A percentile compares a stretch with the other conserved stretches of the same genome.
Conservation (phyloP, 1,140 invertebrate species). For the Leptinotarsa lineolata region DNA sequence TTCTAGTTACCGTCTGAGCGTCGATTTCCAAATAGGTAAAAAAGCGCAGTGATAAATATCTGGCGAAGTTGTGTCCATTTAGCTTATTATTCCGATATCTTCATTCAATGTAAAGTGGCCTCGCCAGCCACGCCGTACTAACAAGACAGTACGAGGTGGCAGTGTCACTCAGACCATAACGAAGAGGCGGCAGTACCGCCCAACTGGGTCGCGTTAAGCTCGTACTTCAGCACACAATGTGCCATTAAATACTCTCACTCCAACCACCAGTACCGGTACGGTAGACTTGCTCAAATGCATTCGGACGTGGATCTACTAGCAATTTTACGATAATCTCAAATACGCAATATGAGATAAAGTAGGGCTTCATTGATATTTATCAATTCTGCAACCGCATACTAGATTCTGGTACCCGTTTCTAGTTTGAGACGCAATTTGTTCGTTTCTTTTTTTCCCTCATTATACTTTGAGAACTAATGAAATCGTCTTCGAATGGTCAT, state of each 20-base stretch:
- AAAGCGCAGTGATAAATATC: slow-evolving; percentile 51
- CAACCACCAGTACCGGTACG: not conserved
- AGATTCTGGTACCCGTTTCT: not conserved
- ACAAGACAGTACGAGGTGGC: slow-evolving; percentile 55
- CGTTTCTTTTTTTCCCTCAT: not conserved
- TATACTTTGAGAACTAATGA: not conserved
- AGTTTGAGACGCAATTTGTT: not conserved
- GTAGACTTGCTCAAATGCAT: not conserved
- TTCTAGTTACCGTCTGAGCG: slow-evolving; percentile 37
- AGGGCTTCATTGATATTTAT: slow-evolving; percentile 3
- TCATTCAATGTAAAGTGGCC: slow-evolving; percentile 56
- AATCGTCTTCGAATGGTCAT: not conserved
- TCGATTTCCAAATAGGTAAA: slow-evolving; percentile 47
- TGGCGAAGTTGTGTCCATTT: slow-evolving; percentile 47
- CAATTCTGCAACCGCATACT: not conserved
- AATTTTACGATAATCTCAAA: not conserved
- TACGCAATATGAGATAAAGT: not conserved
- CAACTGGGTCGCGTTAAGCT: slow-evolving; percentile 39
- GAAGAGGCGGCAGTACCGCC: slow-evolving; percentile 50
- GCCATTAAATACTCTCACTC: slow-evolving; percentile 42
- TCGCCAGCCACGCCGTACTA: slow-evolving; percentile 46
- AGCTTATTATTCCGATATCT: slow-evolving; percentile 55
- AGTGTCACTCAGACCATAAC: slow-evolving; percentile 52
- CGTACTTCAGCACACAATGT: slow-evolving; percentile 48
- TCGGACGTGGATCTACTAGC: not conserved